A percentile compares a stretch with the other conserved stretches of the same genome.
These are phyloP conservation scores for Antedon mediterranea DNA, from an alignment of 53 echinoderm and acorn worm genomes.

Conservation along the genomic window DNA sequence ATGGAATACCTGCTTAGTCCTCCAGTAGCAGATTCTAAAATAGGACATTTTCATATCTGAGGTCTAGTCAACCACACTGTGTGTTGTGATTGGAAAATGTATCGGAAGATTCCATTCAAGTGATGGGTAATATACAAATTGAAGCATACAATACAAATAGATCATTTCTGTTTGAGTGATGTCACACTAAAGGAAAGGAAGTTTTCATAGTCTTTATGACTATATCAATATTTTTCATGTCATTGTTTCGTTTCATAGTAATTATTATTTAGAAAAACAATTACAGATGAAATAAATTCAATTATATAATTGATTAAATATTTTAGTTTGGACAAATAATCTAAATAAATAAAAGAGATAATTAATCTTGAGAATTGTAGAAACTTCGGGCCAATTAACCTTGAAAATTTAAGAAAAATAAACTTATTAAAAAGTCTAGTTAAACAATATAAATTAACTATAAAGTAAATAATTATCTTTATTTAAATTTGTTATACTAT, in stretches of 20 bases:
- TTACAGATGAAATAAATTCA: neutral
- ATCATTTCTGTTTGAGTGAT: neutral
- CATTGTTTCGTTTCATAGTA: neutral
- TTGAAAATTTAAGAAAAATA: too few relatives aligned
- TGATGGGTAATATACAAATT: neutral
- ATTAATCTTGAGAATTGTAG: too few relatives aligned
- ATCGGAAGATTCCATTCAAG: neutral
- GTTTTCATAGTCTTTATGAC: neutral
- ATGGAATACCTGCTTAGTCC: neutral
- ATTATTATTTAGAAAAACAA: neutral
- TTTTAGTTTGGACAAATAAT: too few relatives aligned
- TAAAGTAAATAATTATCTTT: too few relatives aligned
- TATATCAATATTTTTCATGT: neutral
- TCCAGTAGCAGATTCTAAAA: neutral
- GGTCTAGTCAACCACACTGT: neutral
- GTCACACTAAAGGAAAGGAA: neutral
- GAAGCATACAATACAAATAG: neutral
- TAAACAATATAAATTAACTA: too few relatives aligned
- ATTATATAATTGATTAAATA: too few relatives aligned
- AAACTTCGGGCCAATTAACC: too few relatives aligned
- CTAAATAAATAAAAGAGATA: too few relatives aligned
- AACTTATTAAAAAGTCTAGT: too few relatives aligned
- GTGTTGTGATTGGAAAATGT: neutral
- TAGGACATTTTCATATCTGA: neutral
- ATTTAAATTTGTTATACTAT: too few relatives aligned